Evolutionary conservation across 2,888 invertebrate genomes (phyloP).

Genomic region (Eugnorisma glareosa): DNA sequence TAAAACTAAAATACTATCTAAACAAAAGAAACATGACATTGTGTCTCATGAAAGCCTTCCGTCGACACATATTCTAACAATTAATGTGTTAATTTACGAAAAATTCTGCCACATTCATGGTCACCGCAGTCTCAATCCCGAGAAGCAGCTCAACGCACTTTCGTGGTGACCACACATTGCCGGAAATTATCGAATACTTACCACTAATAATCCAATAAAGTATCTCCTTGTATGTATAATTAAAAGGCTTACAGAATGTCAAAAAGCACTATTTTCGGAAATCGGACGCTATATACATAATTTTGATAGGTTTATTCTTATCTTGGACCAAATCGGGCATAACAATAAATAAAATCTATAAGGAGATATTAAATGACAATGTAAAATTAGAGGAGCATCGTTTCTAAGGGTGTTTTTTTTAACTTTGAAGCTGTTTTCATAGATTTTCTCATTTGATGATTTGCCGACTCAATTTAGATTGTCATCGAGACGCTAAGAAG

Average conservation of each 20-base stretch:
- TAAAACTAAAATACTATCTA: background rate
- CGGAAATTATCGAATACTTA: slow-evolving; percentile 77
- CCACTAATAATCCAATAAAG: slow-evolving; percentile 64
- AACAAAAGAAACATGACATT: background rate
- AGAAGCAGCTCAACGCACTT: slow-evolving; percentile 70
- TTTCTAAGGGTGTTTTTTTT: too few species aligned
- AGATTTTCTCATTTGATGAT: background rate
- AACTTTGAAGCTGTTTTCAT: background rate
- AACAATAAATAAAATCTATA: slow-evolving; percentile 9
- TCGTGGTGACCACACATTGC: slow-evolving; percentile 70
- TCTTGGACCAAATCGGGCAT: slow-evolving; percentile 15
- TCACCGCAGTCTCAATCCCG: slow-evolving; percentile 62
- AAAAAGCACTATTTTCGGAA: slow-evolving; percentile 41
- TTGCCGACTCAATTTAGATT: background rate
- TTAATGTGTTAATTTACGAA: background rate
- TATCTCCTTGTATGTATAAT: slow-evolving; percentile 54
- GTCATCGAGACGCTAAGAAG: background rate
- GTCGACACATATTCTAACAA: background rate
- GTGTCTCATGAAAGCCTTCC: background rate
- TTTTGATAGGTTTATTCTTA: slow-evolving; percentile 18
- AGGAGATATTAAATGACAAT: background rate
- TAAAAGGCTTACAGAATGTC: slow-evolving; percentile 53
- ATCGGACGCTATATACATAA: slow-evolving; percentile 58
- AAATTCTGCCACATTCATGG: slow-evolving; percentile 36
- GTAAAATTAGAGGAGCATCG: background rate